Conservation (phyloP, 2,113 vertebrate species). For the Cromileptes altivelis region DNA sequence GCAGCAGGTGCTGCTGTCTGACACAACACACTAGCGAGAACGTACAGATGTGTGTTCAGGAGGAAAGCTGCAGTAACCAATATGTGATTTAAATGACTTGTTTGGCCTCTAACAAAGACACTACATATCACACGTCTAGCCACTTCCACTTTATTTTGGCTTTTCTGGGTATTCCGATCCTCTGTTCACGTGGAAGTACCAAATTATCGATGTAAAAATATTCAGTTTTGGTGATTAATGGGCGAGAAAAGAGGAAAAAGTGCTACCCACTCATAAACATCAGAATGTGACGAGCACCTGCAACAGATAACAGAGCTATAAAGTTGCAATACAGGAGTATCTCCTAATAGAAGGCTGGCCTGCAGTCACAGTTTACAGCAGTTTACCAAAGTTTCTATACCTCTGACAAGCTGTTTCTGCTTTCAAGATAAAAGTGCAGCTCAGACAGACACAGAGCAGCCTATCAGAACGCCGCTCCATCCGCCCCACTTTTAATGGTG, state of each 20-base stretch:
- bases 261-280: no score
- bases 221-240: no score
- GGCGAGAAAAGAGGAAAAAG: no score
- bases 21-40: background rate
- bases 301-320: background rate
- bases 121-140: no score
- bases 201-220: no score
- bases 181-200: no score
- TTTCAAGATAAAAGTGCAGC: constrained; percentile 15
- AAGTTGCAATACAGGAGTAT: background rate
- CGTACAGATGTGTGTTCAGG: background rate
- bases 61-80: background rate
- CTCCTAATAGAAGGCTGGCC: background rate
- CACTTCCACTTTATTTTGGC: no score
- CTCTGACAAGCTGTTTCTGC: constrained; percentile 2
- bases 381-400: constrained; percentile 19
- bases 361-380: no score
- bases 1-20: constrained; percentile 32
- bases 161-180: no score
- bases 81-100: no score
- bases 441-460: background rate
- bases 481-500: constrained; percentile 17
- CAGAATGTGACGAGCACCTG: no score
- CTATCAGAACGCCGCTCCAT: background rate
- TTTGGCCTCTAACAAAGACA: no score